Evolutionary conservation across 2,113 vertebrate genomes (phyloP).

Genomic region (Zapornia atra): DNA sequence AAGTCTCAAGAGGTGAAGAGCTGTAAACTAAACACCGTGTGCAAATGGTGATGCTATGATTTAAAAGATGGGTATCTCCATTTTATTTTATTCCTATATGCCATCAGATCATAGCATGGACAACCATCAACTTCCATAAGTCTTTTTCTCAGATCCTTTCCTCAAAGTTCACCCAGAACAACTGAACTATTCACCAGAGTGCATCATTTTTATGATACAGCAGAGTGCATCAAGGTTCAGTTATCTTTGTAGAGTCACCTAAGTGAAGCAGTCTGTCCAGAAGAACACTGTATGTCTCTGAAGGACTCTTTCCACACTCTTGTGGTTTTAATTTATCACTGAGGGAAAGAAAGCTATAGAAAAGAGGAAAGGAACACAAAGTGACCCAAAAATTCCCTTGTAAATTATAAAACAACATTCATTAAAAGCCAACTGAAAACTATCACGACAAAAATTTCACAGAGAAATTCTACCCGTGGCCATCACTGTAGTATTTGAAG

Average conservation of each 20-base stretch:
- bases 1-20: background rate
- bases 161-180: background rate
- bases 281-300: background rate
- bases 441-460: background rate
- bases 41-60: background rate
- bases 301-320: background rate
- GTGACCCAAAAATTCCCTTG: background rate
- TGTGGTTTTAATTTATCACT: rapidly evolving
- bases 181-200: background rate
- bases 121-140: background rate
- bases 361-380: background rate
- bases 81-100: rapidly evolving
- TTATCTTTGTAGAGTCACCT: background rate
- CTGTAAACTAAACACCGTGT: background rate
- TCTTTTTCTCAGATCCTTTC: background rate
- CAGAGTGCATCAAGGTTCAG: background rate
- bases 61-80: background rate
- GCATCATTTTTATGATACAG: too few species aligned
- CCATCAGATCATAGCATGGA: background rate
- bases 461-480: background rate
- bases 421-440: background rate
- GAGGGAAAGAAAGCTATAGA: background rate
- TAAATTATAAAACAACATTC: background rate
- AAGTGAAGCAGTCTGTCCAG: background rate
- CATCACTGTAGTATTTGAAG: background rate